Evolutionary conservation across 2,888 invertebrate species (phyloP), one percentile per base, ranked within the genome.

Genomic region (Dryomyza anilis): DNA sequence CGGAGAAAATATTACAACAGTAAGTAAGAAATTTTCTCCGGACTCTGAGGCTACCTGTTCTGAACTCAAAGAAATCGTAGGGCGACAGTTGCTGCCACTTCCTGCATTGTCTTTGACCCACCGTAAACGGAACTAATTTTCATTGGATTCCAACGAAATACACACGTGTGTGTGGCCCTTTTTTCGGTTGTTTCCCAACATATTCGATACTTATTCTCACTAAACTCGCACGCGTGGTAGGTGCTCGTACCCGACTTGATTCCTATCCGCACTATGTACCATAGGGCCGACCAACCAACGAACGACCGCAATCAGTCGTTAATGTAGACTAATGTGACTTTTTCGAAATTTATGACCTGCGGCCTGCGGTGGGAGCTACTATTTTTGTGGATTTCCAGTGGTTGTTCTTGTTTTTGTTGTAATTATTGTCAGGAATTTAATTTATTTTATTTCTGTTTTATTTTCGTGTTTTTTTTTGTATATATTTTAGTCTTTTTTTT

Each of bases 281-380:
- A n/a, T n/a, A n/a, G n/a, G n/a, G n/a, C n/a, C n/a, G n/a, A n/a
- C n/a, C n/a, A n/a, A n/a, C n/a, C n/a, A n/a, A n/a, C 19, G 30
- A 39, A 36, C 33, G 39, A 57, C 62, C 65, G 53, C 62, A 68
- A 68, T 53, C 55, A 45, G 55, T 62, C 62, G 60, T 66, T 66
- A 68, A 68, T 66, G 57, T 58, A 64, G 59, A 68, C 66, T 66
- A 68, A 68, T 66, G 62, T 66, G 68, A 45, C 63, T 52, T 53
- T 59, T 60, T 56, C 45, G 58, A 16, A 46, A 55, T 58, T 58
- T 58, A 58, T 58, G 45, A 27, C 45, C 29, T 27, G 27, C 21
- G 45, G 30, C 16, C 55, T 21, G 14, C 19, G 48, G 12, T 7
- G 53, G 29, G 43, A 43, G 3, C 23, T 27, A n/a, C 25, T 56